phyloP scores from a whole-genome alignment of 2,888 invertebrate species.

The Lacanobia oleracea region DNA sequence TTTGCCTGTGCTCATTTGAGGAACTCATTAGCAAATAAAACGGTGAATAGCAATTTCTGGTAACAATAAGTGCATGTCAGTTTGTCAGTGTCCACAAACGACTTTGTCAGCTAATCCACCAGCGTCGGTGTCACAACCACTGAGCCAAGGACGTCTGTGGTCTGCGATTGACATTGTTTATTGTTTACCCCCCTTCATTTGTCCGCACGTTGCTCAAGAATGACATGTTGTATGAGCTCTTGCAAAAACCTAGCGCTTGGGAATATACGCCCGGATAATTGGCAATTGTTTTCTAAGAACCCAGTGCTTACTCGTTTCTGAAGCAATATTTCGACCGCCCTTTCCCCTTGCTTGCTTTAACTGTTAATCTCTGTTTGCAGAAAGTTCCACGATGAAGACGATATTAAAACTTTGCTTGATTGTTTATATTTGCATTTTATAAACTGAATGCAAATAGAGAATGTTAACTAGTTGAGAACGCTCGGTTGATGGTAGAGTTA shows the following conservation, averaged over 20 bases:
- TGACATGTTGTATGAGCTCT: slow-evolving; percentile 71
- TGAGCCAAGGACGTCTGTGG: slow-evolving; percentile 75
- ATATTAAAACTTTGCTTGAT: slow-evolving; percentile 27
- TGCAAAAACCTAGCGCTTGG: slow-evolving; percentile 74
- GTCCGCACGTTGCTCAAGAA: slow-evolving; percentile 76
- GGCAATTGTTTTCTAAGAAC: slow-evolving; percentile 74
- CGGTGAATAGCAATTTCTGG: slow-evolving; percentile 18
- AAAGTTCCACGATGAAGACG: slow-evolving; percentile 24
- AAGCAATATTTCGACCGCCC: slow-evolving; percentile 53
- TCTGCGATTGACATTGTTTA: slow-evolving; percentile 81
- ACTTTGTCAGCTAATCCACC: slow-evolving; percentile 55
- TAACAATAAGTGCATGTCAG: slow-evolving; percentile 40
- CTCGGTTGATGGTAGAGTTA: slow-evolving; percentile 41
- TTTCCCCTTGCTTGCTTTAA: slow-evolving; percentile 40
- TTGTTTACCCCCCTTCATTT: slow-evolving; percentile 79
- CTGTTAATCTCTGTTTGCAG: slow-evolving; percentile 37
- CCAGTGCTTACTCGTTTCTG: slow-evolving; percentile 49
- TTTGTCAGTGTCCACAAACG: slow-evolving; percentile 33
- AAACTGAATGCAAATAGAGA: slow-evolving; percentile 42
- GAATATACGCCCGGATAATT: slow-evolving; percentile 73
- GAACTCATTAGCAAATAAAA: slow-evolving; percentile 26
- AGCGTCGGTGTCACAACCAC: slow-evolving; percentile 64
- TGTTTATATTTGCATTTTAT: slow-evolving; percentile 37
- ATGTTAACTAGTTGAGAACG: slow-evolving; percentile 27
- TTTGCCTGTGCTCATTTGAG: slow-evolving; percentile 30